These are phyloP conservation scores for Trichopria drosophilae DNA, from an alignment of 2,888 invertebrate species.

Conservation along the genomic window DNA sequence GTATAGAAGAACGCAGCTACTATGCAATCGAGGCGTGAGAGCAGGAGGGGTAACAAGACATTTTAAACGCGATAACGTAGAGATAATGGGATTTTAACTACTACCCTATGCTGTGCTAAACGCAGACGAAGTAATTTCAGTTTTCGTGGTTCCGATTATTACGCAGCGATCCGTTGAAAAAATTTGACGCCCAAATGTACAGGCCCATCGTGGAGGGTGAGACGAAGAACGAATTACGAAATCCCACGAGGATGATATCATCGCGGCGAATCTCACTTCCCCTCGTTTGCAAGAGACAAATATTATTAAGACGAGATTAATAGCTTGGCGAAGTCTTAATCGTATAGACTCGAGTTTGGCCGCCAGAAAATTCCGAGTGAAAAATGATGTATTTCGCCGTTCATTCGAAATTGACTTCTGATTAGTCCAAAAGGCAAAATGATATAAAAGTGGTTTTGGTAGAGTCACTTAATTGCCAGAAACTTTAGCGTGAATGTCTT, in stretches of 20 bases:
- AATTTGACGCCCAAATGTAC: slow-evolving; percentile 10
- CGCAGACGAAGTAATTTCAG: slow-evolving; percentile 46
- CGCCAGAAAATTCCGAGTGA: no score
- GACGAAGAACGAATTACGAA: slow-evolving; percentile 30
- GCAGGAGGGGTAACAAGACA: slow-evolving; percentile 33
- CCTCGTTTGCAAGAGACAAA: slow-evolving; percentile 37
- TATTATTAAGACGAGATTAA: slow-evolving; percentile 43
- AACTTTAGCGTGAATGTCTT: no score
- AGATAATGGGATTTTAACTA: slow-evolving; percentile 47
- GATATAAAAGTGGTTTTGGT: no score
- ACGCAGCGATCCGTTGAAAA: slow-evolving; percentile 18
- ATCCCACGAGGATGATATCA: slow-evolving; percentile 33
- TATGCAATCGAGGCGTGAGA: no score
- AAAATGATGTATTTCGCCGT: no score
- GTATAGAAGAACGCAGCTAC: no score
- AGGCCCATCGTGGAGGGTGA: no score
- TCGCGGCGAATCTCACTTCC: slow-evolving; percentile 19
- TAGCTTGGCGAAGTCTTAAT: slow-evolving; percentile 33
- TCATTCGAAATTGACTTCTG: no score
- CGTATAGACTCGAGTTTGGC: no score
- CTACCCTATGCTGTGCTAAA: slow-evolving; percentile 45
- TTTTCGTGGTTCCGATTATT: slow-evolving; percentile 37
- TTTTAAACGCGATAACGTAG: slow-evolving; percentile 48
- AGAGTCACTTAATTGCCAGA: no score
- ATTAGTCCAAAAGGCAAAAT: no score